Percentiles rank a stretch among this genome's conserved stretches.
These are phyloP conservation scores for Alca torda DNA, from an alignment of 2,797 vertebrate species.

Conservation along the genomic window DNA sequence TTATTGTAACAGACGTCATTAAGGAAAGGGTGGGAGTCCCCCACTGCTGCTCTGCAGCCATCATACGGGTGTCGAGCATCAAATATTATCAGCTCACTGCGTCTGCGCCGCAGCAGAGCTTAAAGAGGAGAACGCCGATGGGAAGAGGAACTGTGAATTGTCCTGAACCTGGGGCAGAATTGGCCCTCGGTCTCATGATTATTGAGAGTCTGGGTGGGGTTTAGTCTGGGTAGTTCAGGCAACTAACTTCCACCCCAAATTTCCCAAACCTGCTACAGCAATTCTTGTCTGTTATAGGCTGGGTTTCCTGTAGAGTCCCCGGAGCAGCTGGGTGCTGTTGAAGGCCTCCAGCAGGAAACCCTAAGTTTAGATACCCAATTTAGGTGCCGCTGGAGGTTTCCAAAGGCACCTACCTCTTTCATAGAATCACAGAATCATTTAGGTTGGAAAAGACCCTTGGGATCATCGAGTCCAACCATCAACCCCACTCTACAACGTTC, in stretches of 20 bases:
- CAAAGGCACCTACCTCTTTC: neutral
- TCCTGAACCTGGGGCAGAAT: neutral
- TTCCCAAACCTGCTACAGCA: neutral
- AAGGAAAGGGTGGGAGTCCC: neutral
- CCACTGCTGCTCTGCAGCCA: neutral
- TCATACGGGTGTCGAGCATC: fast-evolving
- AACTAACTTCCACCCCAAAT: neutral
- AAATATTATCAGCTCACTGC: neutral
- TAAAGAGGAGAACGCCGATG: neutral
- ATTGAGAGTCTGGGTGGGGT: neutral
- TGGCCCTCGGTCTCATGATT: neutral
- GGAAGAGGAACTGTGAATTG: neutral
- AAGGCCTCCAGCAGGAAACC: neutral
- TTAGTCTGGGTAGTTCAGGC: neutral
- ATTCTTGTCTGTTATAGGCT: neutral
- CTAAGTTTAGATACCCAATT: neutral
- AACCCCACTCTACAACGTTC: no score
- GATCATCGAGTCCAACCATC: no score
- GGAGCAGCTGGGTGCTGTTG: neutral
- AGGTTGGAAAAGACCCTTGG: no score
- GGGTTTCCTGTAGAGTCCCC: neutral
- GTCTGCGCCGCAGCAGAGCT: neutral
- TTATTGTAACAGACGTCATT: neutral
- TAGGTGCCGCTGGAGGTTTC: neutral
- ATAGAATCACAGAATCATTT: no score